A percentile compares a stretch with the other conserved stretches of the same genome.
Evolutionary conservation across 2,888 invertebrate species (phyloP).

Genomic region (Ethmia dodecea): DNA sequence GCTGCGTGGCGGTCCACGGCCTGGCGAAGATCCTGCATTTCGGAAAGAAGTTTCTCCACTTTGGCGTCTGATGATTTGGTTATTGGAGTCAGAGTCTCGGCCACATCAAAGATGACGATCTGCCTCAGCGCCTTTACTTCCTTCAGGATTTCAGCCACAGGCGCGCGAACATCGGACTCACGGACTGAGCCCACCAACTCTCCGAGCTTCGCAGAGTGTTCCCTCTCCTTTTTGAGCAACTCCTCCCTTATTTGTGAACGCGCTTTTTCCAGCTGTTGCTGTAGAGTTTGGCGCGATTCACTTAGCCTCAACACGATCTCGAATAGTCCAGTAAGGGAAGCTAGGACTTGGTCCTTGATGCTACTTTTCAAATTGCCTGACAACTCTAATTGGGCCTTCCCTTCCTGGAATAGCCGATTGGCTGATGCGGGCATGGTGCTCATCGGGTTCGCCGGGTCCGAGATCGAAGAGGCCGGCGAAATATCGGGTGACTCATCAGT

Average conservation of each 20-base stretch:
- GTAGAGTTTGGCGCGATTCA: too few species aligned
- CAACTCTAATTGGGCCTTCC: too few species aligned
- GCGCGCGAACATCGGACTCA: neutral
- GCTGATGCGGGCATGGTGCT: too few species aligned
- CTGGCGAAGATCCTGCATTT: neutral
- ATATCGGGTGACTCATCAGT: too few species aligned
- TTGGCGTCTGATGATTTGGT: neutral
- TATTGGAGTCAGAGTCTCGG: neutral
- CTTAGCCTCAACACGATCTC: neutral
- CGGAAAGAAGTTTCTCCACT: neutral
- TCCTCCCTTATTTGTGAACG: too few species aligned
- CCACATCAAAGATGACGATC: too few species aligned
- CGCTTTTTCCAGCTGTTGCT: too few species aligned
- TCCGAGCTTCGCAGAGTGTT: neutral
- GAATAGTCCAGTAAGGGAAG: neutral
- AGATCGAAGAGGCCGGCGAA: too few species aligned
- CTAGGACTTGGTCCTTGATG: neutral
- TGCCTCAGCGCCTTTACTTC: too few species aligned
- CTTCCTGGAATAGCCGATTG: too few species aligned
- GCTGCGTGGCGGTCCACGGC: neutral
- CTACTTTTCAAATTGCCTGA: neutral
- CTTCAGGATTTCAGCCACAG: too few species aligned
- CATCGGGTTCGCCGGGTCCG: too few species aligned
- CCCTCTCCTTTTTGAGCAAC: neutral
- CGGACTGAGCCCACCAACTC: neutral